Evolutionary conservation across 37 sponge, comb jelly and placozoan genomes (phyloP).

Genomic region (Agelas oroides): DNA sequence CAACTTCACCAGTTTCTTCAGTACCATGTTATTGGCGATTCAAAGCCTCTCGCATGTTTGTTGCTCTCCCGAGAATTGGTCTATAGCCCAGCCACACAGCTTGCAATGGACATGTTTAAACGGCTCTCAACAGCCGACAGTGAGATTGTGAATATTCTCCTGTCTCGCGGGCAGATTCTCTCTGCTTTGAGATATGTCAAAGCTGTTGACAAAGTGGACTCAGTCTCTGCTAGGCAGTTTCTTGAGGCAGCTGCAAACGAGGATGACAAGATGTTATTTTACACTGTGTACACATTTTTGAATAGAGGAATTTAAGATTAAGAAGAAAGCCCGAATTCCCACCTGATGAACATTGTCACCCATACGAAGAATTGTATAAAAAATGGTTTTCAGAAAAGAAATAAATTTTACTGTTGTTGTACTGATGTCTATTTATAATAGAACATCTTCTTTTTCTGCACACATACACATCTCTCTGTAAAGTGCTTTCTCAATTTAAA

Average conservation of each 20-base stretch:
- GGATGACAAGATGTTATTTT: constrained; percentile 85
- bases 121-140: constrained; percentile 79
- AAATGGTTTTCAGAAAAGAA: constrained; percentile 62
- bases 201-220: constrained; percentile 75
- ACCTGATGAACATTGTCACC: constrained; percentile 82
- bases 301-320: constrained; percentile 87
- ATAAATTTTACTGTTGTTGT: not conserved
- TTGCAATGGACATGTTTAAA: constrained; percentile 98
- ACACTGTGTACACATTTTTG: constrained; percentile 96
- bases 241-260: constrained; percentile 94
- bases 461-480: too few relatives aligned
- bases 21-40: constrained; percentile 94
- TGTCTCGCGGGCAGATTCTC: constrained; percentile 85
- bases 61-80: constrained; percentile 88
- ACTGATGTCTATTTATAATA: too few relatives aligned
- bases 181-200: constrained; percentile 82
- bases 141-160: constrained; percentile 88
- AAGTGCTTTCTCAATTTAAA: too few relatives aligned
- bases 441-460: too few relatives aligned
- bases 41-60: constrained; percentile 88
- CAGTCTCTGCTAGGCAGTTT: constrained; percentile 86
- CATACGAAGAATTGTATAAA: constrained; percentile 69
- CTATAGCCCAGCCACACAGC: constrained; percentile 91
- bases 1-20: constrained; percentile 98
- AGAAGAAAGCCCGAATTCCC: constrained; percentile 82